Evolutionary conservation across 1,140 invertebrate genomes (phyloP).

Genomic region (Potamilus streckersoni): DNA sequence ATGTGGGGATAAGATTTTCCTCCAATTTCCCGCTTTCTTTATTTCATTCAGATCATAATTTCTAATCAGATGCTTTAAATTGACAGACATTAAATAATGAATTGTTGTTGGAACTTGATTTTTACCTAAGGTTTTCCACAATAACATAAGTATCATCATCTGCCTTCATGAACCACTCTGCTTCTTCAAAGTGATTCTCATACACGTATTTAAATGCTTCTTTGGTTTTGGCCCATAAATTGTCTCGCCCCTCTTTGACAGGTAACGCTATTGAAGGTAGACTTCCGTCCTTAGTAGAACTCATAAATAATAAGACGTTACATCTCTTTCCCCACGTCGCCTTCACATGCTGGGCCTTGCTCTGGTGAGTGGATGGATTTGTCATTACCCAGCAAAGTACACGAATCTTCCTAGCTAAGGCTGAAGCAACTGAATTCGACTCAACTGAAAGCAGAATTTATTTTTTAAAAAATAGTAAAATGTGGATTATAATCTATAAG

Average conservation of each 20-base stretch:
- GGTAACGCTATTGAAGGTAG: constrained; percentile 43
- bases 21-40: too few species aligned
- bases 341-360: constrained; percentile 92
- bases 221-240: constrained; percentile 64
- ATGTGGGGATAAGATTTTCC: too few species aligned
- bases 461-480: neutral
- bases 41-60: too few species aligned
- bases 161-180: constrained; percentile 66
- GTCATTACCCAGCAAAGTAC: constrained; percentile 98
- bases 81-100: too few species aligned
- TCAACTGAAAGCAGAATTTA: constrained; percentile 33
- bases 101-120: neutral
- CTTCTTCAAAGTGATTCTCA: constrained; percentile 70
- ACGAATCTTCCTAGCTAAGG: constrained; percentile 68
- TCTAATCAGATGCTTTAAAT: too few species aligned
- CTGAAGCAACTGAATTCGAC: constrained; percentile 34
- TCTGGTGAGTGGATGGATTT: constrained; percentile 87
- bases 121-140: constrained; percentile 82
- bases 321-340: constrained; percentile 72
- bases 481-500: neutral
- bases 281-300: constrained; percentile 50
- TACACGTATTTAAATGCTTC: constrained; percentile 76
- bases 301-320: constrained; percentile 69
- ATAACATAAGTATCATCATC: constrained; percentile 81
- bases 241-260: constrained; percentile 55